phyloP scores from a whole-genome alignment of 2,797 vertebrate genomes.

The Todus mexicanus region DNA sequence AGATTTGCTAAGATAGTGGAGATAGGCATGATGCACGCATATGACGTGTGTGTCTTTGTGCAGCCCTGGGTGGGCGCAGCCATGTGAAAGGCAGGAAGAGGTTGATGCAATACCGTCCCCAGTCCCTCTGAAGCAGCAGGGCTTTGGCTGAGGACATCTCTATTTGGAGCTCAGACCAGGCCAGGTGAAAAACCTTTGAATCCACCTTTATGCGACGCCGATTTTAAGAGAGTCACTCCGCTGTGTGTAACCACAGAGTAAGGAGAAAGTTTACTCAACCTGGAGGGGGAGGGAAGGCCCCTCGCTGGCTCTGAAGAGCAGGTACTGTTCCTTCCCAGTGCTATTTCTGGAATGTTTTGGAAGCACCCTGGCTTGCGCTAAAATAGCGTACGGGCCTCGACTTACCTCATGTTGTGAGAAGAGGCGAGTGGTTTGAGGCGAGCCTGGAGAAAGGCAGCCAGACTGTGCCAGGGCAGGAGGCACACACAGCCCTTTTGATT shows the following conservation, averaged over 20 bases:
- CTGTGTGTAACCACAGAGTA: not conserved
- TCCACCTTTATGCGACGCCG: not conserved
- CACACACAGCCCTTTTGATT: conserved; percentile 6
- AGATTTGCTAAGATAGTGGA: not conserved
- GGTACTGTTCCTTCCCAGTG: not conserved
- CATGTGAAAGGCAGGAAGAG: not conserved
- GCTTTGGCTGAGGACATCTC: not conserved
- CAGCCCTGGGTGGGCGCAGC: not conserved
- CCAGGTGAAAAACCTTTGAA: not conserved
- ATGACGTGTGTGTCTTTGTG: rapidly evolving
- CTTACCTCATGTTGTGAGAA: not conserved
- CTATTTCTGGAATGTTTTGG: conserved; percentile 18
- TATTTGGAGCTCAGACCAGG: not conserved
- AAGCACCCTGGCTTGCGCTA: not conserved
- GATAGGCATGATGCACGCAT: too few species aligned
- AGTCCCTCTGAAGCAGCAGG: rapidly evolving
- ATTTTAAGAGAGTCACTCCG: not conserved
- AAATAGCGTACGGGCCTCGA: not conserved
- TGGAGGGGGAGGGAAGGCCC: not conserved
- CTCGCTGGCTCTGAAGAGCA: not conserved
- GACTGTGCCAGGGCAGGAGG: not conserved
- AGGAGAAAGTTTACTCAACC: not conserved
- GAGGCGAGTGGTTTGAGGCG: not conserved
- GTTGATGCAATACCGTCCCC: too few species aligned
- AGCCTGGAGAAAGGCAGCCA: not conserved